These are phyloP conservation scores for Heliconius sara DNA, from an alignment of 2,888 invertebrate species.

Conservation along the genomic window DNA sequence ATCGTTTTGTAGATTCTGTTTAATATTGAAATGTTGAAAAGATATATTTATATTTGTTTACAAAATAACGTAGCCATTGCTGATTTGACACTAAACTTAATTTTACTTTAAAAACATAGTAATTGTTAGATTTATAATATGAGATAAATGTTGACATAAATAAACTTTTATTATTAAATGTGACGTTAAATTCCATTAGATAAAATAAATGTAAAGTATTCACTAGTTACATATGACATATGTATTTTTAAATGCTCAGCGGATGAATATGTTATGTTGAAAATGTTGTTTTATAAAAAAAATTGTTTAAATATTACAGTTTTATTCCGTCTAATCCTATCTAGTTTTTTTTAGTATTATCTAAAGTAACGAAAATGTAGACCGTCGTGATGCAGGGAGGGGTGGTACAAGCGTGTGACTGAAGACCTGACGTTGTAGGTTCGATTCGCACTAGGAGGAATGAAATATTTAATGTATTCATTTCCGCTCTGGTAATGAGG, in stretches of 20 bases:
- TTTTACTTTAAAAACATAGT: background rate
- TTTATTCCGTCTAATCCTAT: conserved; percentile 20
- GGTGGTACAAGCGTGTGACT: too few species aligned
- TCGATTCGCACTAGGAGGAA: background rate
- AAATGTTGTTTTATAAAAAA: conserved; percentile 74
- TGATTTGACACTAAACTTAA: too few species aligned
- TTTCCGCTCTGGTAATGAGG: too few species aligned
- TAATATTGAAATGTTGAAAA: too few species aligned
- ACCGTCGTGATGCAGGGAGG: too few species aligned
- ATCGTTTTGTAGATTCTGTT: too few species aligned
- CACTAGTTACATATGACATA: conserved; percentile 33
- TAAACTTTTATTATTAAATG: conserved; percentile 27
- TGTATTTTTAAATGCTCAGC: conserved; percentile 52
- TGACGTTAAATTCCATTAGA: conserved; percentile 34
- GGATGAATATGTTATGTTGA: conserved; percentile 61
- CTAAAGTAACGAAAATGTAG: too few species aligned
- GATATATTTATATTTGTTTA: too few species aligned
- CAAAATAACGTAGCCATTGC: too few species aligned
- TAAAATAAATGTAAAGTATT: conserved; percentile 22
- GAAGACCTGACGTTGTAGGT: background rate
- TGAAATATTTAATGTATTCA: too few species aligned
- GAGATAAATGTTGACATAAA: conserved; percentile 22
- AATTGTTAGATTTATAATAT: conserved; percentile 1
- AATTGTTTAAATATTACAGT: conserved; percentile 59
- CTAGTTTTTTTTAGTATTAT: background rate